Base-by-base conservation (phyloP, 2,113 vertebrate genomes). In the Chelonoidis abingdonii region DNA sequence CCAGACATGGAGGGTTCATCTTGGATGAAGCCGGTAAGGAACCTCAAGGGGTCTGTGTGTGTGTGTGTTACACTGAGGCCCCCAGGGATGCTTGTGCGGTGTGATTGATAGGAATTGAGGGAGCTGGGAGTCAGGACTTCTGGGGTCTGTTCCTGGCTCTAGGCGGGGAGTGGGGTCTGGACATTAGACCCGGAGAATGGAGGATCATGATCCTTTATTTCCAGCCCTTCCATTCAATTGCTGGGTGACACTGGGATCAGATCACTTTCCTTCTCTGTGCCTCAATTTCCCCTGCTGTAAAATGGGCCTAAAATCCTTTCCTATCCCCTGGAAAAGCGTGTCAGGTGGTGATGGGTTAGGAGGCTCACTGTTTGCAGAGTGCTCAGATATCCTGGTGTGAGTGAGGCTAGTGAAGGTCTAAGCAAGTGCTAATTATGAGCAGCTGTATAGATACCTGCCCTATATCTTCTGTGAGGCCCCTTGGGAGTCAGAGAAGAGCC, bases 1-100 rank as follows among this genome's bases (percentile, higher is more conserved):
- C 99, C 2, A 97, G 98, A 16, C 99, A 99, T 0, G 99, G 99
- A 1, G 99, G 99, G 12, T 99, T 99, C 94, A 99, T 99, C 95
- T 97, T 99, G 96, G 99, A 99, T 1, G 99, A 99, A 97, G 99
- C 99, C 31, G 99, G 99, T 99, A 98, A 49, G 97, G 24, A n/a
- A 11, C 10, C 19, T 53, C 50, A 10, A 22, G 65, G 50, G 54
- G 14, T 90, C 85, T 17, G 47, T 35, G 16, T 29, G 47, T 29
- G 47, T 79, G 44, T 79, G 41, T 35, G 29, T 22, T n/a, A 24
- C 19, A 8, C 53, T 10, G 35, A 38, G 53, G n/a, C n/a, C 54
- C 35, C n/a, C 29, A 53, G 29, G 81, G 82, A 17, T 27, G 5
- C 3, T 1, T n/a, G n/a, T 72, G 65, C 78, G 6, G 25, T 50